phyloP scores from a whole-genome alignment of 2,797 vertebrate species.

The Coregonus sp. region DNA sequence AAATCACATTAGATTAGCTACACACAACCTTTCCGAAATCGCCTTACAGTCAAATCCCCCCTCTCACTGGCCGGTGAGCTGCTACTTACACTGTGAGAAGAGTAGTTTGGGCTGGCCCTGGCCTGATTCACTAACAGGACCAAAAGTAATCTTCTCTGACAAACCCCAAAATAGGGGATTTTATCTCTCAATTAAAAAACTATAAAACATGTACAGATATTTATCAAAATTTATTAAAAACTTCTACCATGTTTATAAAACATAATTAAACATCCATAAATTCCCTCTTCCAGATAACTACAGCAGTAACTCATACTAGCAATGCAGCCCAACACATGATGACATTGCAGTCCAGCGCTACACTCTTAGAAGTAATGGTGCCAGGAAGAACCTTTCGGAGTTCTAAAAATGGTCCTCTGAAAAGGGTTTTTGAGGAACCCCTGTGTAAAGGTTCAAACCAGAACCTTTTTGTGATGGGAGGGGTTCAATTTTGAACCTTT shows the following conservation, averaged over 20 bases:
- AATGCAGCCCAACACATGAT: constrained; percentile 32
- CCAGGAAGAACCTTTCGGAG: no score
- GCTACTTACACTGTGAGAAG: constrained; percentile 63
- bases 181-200: not conserved
- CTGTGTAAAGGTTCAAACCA: no score
- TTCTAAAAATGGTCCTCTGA: not conserved
- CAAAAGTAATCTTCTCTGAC: constrained; percentile 25
- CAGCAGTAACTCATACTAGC: not conserved
- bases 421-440: no score
- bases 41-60: constrained; percentile 64
- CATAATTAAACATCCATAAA: not conserved
- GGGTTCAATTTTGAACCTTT: no score
- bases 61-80: constrained; percentile 47
- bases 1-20: constrained; percentile 41
- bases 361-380: no score
- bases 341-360: not conserved
- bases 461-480: no score
- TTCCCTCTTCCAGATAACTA: no score
- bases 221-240: not conserved
- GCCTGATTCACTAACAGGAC: not conserved
- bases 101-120: constrained; percentile 34
- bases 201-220: not conserved
- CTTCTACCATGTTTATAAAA: not conserved
- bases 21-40: constrained; percentile 67
- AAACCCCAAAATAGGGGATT: not conserved